phyloP scores from a whole-genome alignment of 2,797 vertebrate genomes.

The Thamnophis elegans region DNA sequence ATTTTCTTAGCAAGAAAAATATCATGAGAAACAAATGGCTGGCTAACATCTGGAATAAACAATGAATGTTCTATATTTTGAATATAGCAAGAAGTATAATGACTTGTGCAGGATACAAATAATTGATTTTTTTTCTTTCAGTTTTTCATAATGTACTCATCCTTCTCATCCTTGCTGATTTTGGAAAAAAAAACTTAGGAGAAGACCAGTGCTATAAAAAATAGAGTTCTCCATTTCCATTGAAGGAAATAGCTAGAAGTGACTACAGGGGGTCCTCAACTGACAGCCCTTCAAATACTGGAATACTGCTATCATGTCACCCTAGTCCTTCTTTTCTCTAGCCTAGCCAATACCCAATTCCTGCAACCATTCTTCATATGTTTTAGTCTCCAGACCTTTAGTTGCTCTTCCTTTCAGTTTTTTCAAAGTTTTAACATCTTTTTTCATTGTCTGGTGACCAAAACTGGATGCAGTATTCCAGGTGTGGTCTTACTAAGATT shows the following conservation, averaged over 20 bases:
- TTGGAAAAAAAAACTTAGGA: not conserved
- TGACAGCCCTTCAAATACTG: not conserved
- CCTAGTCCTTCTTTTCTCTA: not conserved
- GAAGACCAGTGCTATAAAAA: not conserved
- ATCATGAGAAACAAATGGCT: not conserved
- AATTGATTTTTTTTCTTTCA: not conserved
- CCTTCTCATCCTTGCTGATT: rapidly evolving
- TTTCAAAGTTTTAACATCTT: not conserved
- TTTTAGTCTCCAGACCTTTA: not conserved
- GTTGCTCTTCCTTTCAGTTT: not conserved
- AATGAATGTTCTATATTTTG: not conserved
- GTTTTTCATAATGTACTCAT: not conserved
- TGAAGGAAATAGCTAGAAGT: not conserved
- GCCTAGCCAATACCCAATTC: not conserved
- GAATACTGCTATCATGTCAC: not conserved
- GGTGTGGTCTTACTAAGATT: not conserved
- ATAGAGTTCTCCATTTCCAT: not conserved
- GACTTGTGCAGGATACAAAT: not conserved
- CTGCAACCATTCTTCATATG: not conserved
- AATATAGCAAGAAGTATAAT: not conserved
- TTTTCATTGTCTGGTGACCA: not conserved
- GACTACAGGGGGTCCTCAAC: not conserved
- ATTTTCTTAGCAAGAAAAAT: not conserved
- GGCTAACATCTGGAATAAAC: not conserved
- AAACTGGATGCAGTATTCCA: not conserved